A percentile compares a stretch with the other conserved stretches of the same genome.
phyloP scores from a whole-genome alignment of 2,888 invertebrate species.

The Clunio marinus region DNA sequence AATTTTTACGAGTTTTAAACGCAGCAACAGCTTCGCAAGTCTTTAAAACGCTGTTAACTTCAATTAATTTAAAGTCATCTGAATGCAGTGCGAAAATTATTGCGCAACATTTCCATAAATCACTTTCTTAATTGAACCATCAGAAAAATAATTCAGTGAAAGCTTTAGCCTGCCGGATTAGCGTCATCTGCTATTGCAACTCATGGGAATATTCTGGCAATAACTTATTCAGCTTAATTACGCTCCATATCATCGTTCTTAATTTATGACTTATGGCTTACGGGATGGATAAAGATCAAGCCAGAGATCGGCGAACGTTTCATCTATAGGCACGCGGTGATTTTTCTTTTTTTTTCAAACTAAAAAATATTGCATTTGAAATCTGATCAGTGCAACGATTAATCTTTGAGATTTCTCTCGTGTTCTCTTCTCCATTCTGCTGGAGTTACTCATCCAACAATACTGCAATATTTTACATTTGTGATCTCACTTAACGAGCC shows the following conservation, averaged over 20 bases:
- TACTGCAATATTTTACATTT: background rate
- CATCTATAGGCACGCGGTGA: background rate
- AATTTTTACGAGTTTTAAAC: background rate
- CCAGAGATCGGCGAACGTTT: conserved; percentile 3
- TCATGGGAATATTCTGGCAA: background rate
- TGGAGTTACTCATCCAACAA: background rate
- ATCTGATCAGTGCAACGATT: conserved; percentile 8
- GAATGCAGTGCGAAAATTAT: no score
- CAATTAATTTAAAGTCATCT: no score
- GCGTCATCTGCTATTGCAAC: background rate
- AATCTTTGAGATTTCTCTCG: background rate
- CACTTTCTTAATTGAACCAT: background rate
- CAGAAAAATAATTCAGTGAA: background rate
- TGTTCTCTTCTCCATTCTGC: background rate
- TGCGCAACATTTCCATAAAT: no score
- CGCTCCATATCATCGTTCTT: background rate
- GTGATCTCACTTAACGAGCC: conserved; percentile 6
- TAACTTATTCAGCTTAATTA: conserved; percentile 11
- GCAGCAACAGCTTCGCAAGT: background rate
- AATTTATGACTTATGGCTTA: conserved; percentile 32
- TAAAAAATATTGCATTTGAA: conserved; percentile 4
- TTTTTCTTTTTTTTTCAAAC: no score
- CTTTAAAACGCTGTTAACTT: no score
- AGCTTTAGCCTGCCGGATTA: background rate
- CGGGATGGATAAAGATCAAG: conserved; percentile 29